These are phyloP conservation scores for Calliphora vicina DNA, from an alignment of 1,140 invertebrate genomes.

Conservation along the genomic window DNA sequence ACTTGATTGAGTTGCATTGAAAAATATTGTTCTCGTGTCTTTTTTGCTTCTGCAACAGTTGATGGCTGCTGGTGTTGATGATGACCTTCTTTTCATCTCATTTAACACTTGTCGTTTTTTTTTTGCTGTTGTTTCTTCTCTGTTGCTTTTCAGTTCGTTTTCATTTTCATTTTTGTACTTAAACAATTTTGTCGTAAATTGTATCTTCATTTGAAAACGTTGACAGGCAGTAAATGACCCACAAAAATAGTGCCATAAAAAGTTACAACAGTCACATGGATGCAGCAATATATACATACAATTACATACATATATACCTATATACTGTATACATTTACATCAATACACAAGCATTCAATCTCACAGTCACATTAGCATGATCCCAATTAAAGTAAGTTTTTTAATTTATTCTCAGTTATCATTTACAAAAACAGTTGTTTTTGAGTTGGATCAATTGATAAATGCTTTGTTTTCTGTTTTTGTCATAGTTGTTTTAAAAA, in stretches of 20 bases:
- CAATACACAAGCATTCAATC: no score
- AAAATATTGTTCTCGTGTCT: no score
- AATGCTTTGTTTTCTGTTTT: no score
- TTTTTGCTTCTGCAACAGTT: neutral
- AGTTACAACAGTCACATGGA: neutral
- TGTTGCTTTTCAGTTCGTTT: neutral
- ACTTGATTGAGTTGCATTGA: no score
- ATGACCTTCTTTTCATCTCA: neutral
- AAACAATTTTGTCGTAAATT: conserved; percentile 1
- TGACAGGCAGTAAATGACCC: neutral
- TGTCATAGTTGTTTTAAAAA: no score
- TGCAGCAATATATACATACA: neutral
- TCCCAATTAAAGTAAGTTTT: no score
- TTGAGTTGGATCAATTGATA: no score
- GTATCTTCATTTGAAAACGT: neutral
- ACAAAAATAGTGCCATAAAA: neutral
- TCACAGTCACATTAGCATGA: no score
- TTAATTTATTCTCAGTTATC: no score
- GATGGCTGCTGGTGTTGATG: neutral
- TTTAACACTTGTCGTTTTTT: neutral
- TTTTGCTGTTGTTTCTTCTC: neutral
- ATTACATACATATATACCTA: neutral
- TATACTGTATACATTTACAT: neutral
- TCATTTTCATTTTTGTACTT: neutral
- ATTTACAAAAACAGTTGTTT: no score